A percentile compares a stretch with the other conserved stretches of the same genome.
Evolutionary conservation across 2,797 vertebrate genomes (phyloP).

Genomic region (Acestrorhynchus altus): DNA sequence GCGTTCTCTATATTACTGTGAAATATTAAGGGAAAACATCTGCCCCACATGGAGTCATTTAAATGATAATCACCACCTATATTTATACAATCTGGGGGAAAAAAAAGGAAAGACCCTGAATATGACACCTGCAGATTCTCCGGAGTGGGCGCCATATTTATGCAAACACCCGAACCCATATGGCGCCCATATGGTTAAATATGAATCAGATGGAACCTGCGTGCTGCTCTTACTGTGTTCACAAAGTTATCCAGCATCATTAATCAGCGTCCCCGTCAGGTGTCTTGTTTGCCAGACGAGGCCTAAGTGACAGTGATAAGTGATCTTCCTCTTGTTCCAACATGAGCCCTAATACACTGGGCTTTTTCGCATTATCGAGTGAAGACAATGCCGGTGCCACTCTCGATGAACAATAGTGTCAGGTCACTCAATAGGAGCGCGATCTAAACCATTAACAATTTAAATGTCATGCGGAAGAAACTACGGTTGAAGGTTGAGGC

Average conservation of each 20-base stretch:
- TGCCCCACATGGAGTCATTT: conserved; percentile 9
- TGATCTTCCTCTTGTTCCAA: conserved; percentile 66
- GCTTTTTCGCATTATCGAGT: conserved; percentile 69
- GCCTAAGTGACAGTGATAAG: conserved; percentile 71
- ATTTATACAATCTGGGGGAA: conserved; percentile 7
- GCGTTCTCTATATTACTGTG: background rate
- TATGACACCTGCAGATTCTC: conserved; percentile 35
- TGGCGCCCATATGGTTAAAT: conserved; percentile 65
- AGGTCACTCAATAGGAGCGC: conserved; percentile 60
- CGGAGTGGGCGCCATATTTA: conserved; percentile 42
- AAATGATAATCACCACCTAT: background rate
- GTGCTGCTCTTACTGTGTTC: conserved; percentile 62
- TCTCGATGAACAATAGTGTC: conserved; percentile 74
- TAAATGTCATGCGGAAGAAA: conserved; percentile 67
- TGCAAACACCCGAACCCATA: conserved; percentile 48
- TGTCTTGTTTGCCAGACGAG: conserved; percentile 67
- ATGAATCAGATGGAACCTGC: conserved; percentile 63
- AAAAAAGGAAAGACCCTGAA: conserved; percentile 2
- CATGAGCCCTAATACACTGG: conserved; percentile 64
- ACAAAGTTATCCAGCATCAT: conserved; percentile 68
- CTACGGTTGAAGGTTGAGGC: conserved; percentile 62
- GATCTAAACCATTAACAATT: conserved; percentile 72
- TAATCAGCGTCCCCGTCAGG: conserved; percentile 73
- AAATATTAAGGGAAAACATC: background rate
- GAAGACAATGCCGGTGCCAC: conserved; percentile 73